Conservation (phyloP, 2,113 vertebrate genomes). For the Coptodon bakossiorum region DNA sequence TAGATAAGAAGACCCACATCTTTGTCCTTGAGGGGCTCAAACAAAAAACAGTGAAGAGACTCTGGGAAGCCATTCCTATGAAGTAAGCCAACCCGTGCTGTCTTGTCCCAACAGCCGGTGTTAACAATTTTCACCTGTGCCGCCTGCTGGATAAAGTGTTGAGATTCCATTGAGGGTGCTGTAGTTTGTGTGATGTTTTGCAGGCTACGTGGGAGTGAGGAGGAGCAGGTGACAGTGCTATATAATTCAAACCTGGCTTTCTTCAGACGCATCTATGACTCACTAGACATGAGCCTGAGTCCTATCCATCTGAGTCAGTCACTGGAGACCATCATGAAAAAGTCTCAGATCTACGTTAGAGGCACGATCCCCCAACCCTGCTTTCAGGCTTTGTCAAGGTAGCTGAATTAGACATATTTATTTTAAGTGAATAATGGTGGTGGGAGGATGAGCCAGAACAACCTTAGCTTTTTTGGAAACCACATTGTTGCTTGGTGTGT, state of each 20-base stretch:
- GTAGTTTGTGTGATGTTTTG: slow-evolving; percentile 22
- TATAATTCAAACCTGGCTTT: slow-evolving; percentile 77
- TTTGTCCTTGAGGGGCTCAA: slow-evolving; percentile 81
- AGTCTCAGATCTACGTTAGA: slow-evolving; percentile 67
- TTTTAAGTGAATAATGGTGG: background rate
- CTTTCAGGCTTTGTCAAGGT: slow-evolving; percentile 79
- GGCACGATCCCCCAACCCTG: slow-evolving; percentile 46
- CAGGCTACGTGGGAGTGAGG: slow-evolving; percentile 52
- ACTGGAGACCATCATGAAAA: slow-evolving; percentile 53
- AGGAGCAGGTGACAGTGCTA: slow-evolving; percentile 58
- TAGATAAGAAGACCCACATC: slow-evolving; percentile 74
- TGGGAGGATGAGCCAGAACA: background rate
- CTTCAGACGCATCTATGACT: slow-evolving; percentile 69
- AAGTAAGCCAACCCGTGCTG: slow-evolving; percentile 36
- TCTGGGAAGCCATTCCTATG: slow-evolving; percentile 69
- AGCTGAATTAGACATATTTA: background rate
- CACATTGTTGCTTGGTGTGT: background rate
- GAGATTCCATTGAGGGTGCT: background rate
- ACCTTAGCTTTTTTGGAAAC: background rate
- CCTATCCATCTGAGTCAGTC: slow-evolving; percentile 67
- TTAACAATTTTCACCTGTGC: slow-evolving; percentile 29
- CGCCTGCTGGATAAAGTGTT: background rate
- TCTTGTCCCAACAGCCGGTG: background rate
- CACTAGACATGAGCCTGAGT: slow-evolving; percentile 67
- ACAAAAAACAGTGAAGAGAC: slow-evolving; percentile 65